Evolutionary conservation across 2,888 invertebrate species (phyloP), one percentile per base, ranked within the genome.

Genomic region (Galerucella calmariensis): DNA sequence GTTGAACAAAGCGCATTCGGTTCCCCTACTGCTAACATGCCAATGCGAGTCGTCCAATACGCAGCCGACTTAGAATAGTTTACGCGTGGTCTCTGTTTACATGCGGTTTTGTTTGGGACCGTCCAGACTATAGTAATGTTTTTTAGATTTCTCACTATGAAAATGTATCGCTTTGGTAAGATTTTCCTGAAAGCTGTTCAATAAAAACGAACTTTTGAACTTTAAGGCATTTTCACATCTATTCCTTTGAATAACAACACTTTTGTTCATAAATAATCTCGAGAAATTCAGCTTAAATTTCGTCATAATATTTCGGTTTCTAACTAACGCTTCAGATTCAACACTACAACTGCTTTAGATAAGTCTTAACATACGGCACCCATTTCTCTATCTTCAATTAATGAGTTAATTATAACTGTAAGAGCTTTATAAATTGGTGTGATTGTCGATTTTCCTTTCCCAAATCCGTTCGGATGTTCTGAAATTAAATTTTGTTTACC

Each of bases 401-500:
- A 70, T 70, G 63, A 70, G 70, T 70, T 70, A 70, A 63, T 70
- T 70, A 70, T 62, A 70, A 65, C 65, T 70, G 63, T 70, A 63
- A 70, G 51, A 70, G 70, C 61, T 62, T 70, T 62, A 70, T 70
- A 51, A 69, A 70, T 70, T 63, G 70, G 63, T 61, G 58, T 65
- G 65, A 70, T 70, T 70, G 70, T 61, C 70, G 53, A 70, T 70
- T 56, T 63, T 68, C 59, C 20, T 59, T 68, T 59, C 24, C 16
- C n/a, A 48, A 70, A 35, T 63, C 69, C 46, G 16, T 41, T 35
- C 20, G 27, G 44, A 56, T 68, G 41, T 68, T 16, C 27, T 56
- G 20, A 56, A 68, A 58, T 53, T 68, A 66, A 66, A 27, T 48
- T 66, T 9, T 41, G 35, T 41, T 41, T 41, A 41, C 35, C 35